These are phyloP conservation scores for Beris chalybata DNA, from an alignment of 2,888 invertebrate species.

Conservation along the genomic window DNA sequence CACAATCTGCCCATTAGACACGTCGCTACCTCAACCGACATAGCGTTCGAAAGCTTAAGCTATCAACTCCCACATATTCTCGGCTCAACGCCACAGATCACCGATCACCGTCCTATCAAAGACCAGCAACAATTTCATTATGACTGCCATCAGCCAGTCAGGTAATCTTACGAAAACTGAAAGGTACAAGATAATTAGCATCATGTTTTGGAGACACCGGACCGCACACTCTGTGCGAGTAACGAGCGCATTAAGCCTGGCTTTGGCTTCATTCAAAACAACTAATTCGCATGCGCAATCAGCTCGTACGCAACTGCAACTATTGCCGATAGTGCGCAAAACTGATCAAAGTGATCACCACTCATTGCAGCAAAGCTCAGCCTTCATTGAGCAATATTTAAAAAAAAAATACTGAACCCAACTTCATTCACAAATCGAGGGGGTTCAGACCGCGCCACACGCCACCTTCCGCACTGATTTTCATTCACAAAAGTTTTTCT, in stretches of 20 bases:
- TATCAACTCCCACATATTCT: conserved; percentile 8
- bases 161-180: conserved; percentile 22
- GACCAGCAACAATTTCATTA: not conserved
- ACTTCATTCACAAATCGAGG: too few relatives aligned
- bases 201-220: conserved; percentile 15
- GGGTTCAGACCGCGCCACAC: too few relatives aligned
- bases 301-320: not conserved
- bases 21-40: conserved; percentile 13
- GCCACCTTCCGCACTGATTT: too few relatives aligned
- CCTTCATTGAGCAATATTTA: too few relatives aligned
- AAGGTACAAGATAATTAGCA: conserved; percentile 25
- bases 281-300: not conserved
- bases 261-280: conserved; percentile 22
- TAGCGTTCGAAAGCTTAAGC: conserved; percentile 24
- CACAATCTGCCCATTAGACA: conserved; percentile 33
- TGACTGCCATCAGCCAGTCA: not conserved
- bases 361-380: too few relatives aligned
- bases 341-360: too few relatives aligned
- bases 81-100: not conserved
- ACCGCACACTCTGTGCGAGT: not conserved
- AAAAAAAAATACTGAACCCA: too few relatives aligned
- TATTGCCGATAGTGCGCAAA: too few relatives aligned
- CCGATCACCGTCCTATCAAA: too few relatives aligned
- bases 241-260: too few relatives aligned
- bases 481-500: too few relatives aligned